These are phyloP conservation scores for Scaptomyza reducta DNA, from an alignment of 2,888 invertebrate genomes.

Conservation along the genomic window DNA sequence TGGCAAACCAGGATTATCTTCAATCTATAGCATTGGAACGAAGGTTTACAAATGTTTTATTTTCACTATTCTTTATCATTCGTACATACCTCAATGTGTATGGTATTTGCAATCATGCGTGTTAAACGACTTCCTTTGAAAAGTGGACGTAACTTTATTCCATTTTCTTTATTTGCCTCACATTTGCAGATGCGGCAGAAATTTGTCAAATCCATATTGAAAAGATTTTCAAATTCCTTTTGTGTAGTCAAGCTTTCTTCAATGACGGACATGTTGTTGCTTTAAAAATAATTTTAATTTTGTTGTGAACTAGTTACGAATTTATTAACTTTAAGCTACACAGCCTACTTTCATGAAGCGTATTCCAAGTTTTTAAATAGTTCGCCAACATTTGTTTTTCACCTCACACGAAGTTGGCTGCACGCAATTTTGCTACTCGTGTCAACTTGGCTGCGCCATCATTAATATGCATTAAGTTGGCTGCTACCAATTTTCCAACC, in stretches of 20 bases:
- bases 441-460: slow-evolving; percentile 36
- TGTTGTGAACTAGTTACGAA: slow-evolving; percentile 10
- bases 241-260: slow-evolving; percentile 2
- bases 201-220: slow-evolving; percentile 32
- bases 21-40: slow-evolving; percentile 20
- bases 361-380: slow-evolving; percentile 1
- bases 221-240: slow-evolving; percentile 16
- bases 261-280: slow-evolving; percentile 27
- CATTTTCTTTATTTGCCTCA: slow-evolving; percentile 22
- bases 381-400: slow-evolving; percentile 7
- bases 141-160: slow-evolving; percentile 41
- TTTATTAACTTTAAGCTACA: slow-evolving; percentile 2
- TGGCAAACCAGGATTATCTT: slow-evolving; percentile 41
- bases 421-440: neutral
- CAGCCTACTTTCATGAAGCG: neutral
- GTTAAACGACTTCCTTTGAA: slow-evolving; percentile 43
- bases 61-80: neutral
- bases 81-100: slow-evolving; percentile 44
- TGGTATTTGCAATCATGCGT: slow-evolving; percentile 47
- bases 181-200: slow-evolving; percentile 45
- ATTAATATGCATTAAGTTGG: slow-evolving; percentile 34
- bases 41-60: too few relatives aligned
- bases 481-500: slow-evolving; percentile 28
- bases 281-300: slow-evolving; percentile 17
- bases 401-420: slow-evolving; percentile 31